Percentiles rank a stretch among this genome's conserved stretches.
These are phyloP conservation scores for Rhogogaster chlorosoma DNA, from an alignment of 2,888 invertebrate genomes.

Conservation along the genomic window DNA sequence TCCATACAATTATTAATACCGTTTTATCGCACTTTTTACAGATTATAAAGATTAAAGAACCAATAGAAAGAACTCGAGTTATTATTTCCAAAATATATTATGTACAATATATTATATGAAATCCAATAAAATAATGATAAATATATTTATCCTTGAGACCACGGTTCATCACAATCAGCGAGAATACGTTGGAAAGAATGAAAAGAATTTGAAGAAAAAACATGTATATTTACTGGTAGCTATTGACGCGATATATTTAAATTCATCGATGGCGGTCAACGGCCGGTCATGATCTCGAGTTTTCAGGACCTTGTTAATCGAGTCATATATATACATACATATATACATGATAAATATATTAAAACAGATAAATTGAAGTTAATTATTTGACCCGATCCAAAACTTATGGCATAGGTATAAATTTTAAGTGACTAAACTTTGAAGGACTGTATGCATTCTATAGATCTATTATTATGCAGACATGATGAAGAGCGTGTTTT, in stretches of 20 bases:
- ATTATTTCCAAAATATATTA: too few relatives aligned
- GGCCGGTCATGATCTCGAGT: constrained; percentile 19
- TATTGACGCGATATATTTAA: constrained; percentile 14
- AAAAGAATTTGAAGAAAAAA: not conserved
- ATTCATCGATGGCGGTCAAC: constrained; percentile 23
- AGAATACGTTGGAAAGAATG: not conserved
- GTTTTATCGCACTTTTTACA: not conserved
- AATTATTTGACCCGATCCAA: not conserved
- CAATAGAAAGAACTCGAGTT: too few relatives aligned
- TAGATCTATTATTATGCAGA: not conserved
- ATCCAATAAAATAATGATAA: not conserved
- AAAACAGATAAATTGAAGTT: not conserved
- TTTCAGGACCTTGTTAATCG: not conserved
- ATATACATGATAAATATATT: not conserved
- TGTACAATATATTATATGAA: too few relatives aligned
- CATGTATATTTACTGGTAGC: not conserved
- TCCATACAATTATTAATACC: not conserved
- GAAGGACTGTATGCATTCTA: not conserved
- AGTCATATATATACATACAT: not conserved
- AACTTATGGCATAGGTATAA: not conserved
- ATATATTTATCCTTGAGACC: too few relatives aligned
- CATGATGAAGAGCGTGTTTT: not conserved
- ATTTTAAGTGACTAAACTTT: not conserved
- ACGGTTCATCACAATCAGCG: too few relatives aligned
- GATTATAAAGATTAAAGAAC: not conserved